These are phyloP conservation scores for Agrilus biguttatus DNA, from an alignment of 2,888 invertebrate genomes.

Conservation along the genomic window DNA sequence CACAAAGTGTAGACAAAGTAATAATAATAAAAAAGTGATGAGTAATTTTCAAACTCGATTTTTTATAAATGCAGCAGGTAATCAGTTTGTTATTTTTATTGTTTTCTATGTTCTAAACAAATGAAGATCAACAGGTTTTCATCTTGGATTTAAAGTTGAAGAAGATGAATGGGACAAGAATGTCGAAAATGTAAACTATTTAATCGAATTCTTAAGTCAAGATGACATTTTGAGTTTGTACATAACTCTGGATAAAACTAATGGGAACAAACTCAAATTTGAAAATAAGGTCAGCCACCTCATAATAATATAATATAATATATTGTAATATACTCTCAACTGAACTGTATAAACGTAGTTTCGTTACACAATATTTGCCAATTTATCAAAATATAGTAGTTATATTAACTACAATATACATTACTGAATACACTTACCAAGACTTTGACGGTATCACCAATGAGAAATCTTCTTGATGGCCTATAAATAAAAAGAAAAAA, in stretches of 20 bases:
- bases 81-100: constrained; percentile 3
- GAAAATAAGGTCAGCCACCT: no score
- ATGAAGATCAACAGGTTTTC: constrained; percentile 14
- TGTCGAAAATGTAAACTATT: constrained; percentile 11
- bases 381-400: no score
- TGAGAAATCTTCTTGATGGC: not conserved
- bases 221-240: no score
- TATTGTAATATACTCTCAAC: no score
- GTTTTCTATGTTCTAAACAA: not conserved
- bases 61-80: constrained; percentile 20
- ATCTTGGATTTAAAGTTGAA: constrained; percentile 17
- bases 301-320: no score
- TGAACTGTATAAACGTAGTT: no score
- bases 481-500: constrained; percentile 19
- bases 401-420: no score
- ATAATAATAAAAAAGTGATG: constrained; percentile 7
- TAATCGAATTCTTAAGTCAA: no score
- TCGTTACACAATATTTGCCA: no score
- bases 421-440: no score
- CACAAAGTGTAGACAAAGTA: no score
- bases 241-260: constrained; percentile 8
- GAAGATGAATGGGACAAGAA: constrained; percentile 19
- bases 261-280: constrained; percentile 15
- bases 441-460: no score
- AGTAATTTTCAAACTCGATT: constrained; percentile 16